These are phyloP conservation scores for Eudyptes chrysolophus DNA, from an alignment of 2,113 vertebrate genomes.

Conservation along the genomic window DNA sequence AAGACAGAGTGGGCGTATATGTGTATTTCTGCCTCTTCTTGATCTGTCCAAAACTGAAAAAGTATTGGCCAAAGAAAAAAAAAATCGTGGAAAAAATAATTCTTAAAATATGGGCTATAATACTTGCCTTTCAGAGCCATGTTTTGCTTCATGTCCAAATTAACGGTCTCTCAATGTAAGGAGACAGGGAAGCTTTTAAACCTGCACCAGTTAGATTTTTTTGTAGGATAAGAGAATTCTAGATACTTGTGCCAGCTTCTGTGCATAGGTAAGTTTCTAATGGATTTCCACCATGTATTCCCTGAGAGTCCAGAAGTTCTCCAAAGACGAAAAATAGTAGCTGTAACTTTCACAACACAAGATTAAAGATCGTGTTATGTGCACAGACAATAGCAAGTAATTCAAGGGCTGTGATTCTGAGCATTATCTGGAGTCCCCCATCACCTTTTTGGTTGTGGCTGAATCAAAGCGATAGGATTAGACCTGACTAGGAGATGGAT, in stretches of 20 bases:
- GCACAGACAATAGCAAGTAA: neutral
- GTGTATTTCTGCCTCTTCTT: neutral
- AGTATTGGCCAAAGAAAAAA: neutral
- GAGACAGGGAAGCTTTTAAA: neutral
- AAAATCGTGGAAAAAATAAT: neutral
- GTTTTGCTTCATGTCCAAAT: neutral
- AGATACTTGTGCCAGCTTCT: neutral
- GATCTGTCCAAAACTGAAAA: neutral
- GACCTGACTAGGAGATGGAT: neutral
- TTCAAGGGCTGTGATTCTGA: neutral
- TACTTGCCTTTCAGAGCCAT: neutral
- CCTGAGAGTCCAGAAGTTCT: neutral
- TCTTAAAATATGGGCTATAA: neutral
- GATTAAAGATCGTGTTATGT: neutral
- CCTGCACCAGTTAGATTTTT: neutral
- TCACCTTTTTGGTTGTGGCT: neutral
- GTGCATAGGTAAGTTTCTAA: neutral
- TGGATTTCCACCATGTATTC: neutral
- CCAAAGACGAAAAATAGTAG: neutral
- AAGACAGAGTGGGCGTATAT: neutral
- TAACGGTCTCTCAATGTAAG: neutral
- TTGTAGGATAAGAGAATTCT: neutral
- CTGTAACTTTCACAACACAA: neutral
- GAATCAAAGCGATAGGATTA: neutral
- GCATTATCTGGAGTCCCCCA: neutral